Percentiles rank a stretch among this genome's conserved stretches.
Evolutionary conservation across 2,113 vertebrate species (phyloP).

Genomic region (Greenwoodochromis staneri): DNA sequence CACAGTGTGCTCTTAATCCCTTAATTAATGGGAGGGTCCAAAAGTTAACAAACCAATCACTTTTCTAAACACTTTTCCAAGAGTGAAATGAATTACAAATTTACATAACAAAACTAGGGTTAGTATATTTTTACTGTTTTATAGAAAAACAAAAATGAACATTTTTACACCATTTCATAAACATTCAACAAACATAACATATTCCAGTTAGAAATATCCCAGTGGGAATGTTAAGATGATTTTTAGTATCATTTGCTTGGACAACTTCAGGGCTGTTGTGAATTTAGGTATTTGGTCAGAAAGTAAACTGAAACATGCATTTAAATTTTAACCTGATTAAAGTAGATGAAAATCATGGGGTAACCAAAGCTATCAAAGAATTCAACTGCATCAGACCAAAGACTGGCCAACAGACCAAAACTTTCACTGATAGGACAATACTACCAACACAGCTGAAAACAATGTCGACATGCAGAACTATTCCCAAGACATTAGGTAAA

Average conservation of each 20-base stretch:
- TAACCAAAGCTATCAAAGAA: not conserved
- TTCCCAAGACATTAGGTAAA: not conserved
- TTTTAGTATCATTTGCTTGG: not conserved
- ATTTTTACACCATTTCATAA: not conserved
- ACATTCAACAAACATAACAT: not conserved
- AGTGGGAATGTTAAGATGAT: not conserved
- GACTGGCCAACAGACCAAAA: not conserved
- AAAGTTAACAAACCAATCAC: accelerated
- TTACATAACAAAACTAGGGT: not conserved
- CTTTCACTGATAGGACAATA: not conserved
- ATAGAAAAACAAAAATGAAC: not conserved
- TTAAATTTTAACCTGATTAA: accelerated
- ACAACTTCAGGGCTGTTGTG: accelerated
- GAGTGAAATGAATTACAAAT: not conserved
- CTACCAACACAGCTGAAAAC: not conserved
- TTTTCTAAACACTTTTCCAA: not conserved
- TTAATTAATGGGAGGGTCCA: not conserved
- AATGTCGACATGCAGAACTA: not conserved
- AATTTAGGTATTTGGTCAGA: not conserved
- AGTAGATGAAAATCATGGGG: not conserved
- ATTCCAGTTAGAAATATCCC: accelerated
- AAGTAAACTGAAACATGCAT: accelerated
- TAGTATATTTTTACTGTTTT: not conserved
- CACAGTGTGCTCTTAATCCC: not conserved
- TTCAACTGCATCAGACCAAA: not conserved